phyloP scores from a whole-genome alignment of 2,797 vertebrate species.

The Catamblyrhynchus diadema region DNA sequence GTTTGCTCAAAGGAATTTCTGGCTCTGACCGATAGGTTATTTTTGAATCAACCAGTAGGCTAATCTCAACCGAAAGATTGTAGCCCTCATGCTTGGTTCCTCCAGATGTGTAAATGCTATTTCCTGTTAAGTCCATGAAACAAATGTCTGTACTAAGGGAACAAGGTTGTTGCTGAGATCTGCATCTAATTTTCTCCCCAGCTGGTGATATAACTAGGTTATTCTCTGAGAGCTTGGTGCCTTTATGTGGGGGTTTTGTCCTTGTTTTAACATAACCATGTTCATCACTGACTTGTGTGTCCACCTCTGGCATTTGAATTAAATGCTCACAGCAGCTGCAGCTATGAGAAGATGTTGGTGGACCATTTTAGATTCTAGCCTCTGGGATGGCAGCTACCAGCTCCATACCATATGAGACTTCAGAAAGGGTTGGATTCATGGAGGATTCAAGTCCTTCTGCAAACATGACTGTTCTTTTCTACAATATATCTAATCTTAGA shows the following conservation, averaged over 20 bases:
- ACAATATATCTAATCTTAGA: not conserved
- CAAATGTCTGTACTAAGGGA: not conserved
- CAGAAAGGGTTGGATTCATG: not conserved
- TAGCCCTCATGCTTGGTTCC: not conserved
- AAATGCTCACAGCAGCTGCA: not conserved
- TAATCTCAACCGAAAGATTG: not conserved
- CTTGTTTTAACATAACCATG: not conserved
- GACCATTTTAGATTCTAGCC: not conserved
- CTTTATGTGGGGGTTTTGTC: fast-evolving
- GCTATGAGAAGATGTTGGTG: not conserved
- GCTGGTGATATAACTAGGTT: fast-evolving
- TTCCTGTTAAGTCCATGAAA: not conserved
- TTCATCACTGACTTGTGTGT: not conserved
- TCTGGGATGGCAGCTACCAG: not conserved
- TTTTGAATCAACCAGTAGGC: not conserved
- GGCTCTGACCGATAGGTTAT: not conserved
- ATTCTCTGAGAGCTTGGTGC: not conserved
- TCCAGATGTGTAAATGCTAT: not conserved
- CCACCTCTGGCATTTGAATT: not conserved
- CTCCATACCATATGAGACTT: not conserved
- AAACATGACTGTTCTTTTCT: not conserved
- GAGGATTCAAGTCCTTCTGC: not conserved
- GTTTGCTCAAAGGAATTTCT: not conserved
- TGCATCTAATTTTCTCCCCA: not conserved
- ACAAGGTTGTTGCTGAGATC: not conserved